Evolutionary conservation across 2,113 vertebrate species (phyloP), one percentile per base, ranked within the genome.

Genomic region (Oreochromis aureus): DNA sequence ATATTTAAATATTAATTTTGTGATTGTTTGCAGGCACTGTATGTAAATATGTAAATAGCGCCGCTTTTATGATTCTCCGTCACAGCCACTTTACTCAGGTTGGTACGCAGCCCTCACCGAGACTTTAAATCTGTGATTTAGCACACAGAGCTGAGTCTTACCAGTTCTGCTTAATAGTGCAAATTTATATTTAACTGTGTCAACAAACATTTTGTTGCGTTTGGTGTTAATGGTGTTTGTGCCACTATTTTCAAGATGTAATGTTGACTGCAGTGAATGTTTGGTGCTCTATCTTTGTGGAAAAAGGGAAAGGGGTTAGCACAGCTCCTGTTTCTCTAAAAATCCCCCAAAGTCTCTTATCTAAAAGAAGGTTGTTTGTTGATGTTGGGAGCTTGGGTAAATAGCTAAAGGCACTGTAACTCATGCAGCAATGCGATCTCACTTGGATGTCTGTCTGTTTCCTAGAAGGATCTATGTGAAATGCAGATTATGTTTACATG

Each of bases 401-500:
- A 95, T 86, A 95, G 91, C 95, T 89, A 81, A 71, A 88, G 93
- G 94, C 89, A 58, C 71, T 90, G 76, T 82, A 93, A 89, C 90
- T 91, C 92, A 91, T 93, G 92, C 87, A 86, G 91, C 91, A 89
- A 84, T 84, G 89, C 81, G 88, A 91, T 92, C 90, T 90, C 58
- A 61, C 89, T 92, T 89, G 85, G 86, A 89, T 93, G 82, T 89
- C 82, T 85, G 84, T 89, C 83, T 91, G 69, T 89, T 92, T 92
- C 88, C 92, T 89, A 89, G 93, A 92, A 90, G 87, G 73, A 82
- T 48, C 86, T 89, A 89, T 89, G 93, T 88, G 87, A 95, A 94
- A 94, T 94, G 90, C 92, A 94, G 90, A 93, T 95, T 89, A 91
- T 95, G 95, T 96, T 96, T 95, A 94, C 94, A 94, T 59, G 87